Base-by-base conservation (phyloP, 2,888 invertebrate genomes). In the Stenchaetothrips biformis region DNA sequence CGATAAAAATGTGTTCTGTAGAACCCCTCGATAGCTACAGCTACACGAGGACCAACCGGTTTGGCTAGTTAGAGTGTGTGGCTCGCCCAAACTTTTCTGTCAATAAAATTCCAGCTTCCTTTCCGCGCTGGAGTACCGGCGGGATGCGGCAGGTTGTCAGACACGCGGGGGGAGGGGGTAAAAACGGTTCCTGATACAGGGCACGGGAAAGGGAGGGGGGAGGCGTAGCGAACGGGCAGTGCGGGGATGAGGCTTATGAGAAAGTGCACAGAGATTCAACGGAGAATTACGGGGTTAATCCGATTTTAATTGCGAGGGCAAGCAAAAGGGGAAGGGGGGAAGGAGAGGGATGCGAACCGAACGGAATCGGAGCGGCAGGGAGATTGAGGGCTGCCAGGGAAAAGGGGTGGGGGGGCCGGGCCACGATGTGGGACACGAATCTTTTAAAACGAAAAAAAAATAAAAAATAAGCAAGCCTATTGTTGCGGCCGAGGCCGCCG, bases 271-370 rank as follows among this genome's bases (percentile, higher is more conserved):
- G 67, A 74, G 67, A 74, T 74, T 74, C 67, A 74, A 74, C 21
- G 67, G 67, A 67, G 67, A 74, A 74, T 74, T 74, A 25, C 67
- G 67, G 67, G 67, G 67, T 74, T 74, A 74, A 74, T 74, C 67
- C 67, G 67, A 74, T 74, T 74, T 74, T 74, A 74, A 74, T 74
- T 74, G 67, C 67, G 67, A 74, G 67, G 67, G 67, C 67, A 74
- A 74, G 67, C 67, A 74, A 74, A 25, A 48, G 53, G 81, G 49
- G 25, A 53, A 27, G 3, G 79, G 25, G 77, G 21, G 59, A 81
- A 91, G 90, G 82, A 92, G 92, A 84, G 78, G 78, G 62, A 77
- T 21, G 59, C 16, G 53, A 25, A n/a, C 13, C 25, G 49, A 80
- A 48, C 11, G 13, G 79, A 48, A 78, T 21, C 48, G 74, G 62